These are phyloP conservation scores for Tiliacea citrago DNA, from an alignment of 2,888 invertebrate species.

Conservation along the genomic window DNA sequence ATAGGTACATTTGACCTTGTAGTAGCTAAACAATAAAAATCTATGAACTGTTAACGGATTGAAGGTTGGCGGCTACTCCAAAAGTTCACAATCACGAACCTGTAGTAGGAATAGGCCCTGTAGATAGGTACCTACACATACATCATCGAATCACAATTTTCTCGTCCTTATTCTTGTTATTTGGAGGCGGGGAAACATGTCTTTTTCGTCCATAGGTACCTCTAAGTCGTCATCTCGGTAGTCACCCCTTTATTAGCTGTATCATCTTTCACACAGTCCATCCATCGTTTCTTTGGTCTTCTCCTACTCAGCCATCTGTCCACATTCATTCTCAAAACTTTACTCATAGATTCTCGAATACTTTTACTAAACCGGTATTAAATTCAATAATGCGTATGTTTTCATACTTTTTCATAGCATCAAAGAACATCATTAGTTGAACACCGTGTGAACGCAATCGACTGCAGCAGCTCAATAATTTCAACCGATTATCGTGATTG, in stretches of 20 bases:
- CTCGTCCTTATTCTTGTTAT: background rate
- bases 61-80: background rate
- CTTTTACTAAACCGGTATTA: background rate
- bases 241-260: background rate
- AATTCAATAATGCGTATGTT: background rate
- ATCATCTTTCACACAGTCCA: background rate
- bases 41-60: background rate
- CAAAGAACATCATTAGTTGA: slow-evolving; percentile 27
- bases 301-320: too few relatives aligned
- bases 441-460: slow-evolving; percentile 62
- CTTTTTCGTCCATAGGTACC: background rate
- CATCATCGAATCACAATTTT: background rate
- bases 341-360: background rate
- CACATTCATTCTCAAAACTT: background rate
- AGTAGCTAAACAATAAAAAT: background rate
- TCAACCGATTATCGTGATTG: slow-evolving; percentile 66
- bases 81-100: background rate
- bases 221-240: background rate
- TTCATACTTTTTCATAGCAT: background rate
- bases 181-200: background rate
- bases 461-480: slow-evolving; percentile 59
- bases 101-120: too few relatives aligned
- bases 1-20: background rate
- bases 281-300: background rate
- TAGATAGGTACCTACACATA: background rate